Evolutionary conservation across 2,888 invertebrate species (phyloP), one percentile per base, ranked within the genome.

Genomic region (Nasonia oneida): DNA sequence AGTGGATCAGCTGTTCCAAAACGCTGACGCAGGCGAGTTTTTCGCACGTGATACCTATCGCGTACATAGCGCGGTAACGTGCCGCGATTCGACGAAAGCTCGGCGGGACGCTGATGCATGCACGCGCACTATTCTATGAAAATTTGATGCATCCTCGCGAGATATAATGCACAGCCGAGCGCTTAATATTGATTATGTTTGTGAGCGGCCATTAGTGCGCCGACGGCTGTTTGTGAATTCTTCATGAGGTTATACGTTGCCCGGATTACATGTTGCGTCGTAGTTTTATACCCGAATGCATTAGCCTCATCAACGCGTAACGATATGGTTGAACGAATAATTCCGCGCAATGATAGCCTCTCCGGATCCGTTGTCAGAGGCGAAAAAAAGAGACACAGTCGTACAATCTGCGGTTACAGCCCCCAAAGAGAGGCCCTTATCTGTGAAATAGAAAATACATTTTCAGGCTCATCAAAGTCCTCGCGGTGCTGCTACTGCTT

Each of bases 381-480:
- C 37, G 37, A 37, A 5, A 37, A 37, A 37, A 37, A 37, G 15
- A 6, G 15, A 1, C 61, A 8, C 23, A 29, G 64, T 23, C 18
- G 8, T 12, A 5, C 64, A 57, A 64, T 64, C n/a, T 23, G 23
- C 5, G 23, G n/a, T 12, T 23, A 64, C 64, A 23, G 23, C 23
- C 2, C 50, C 10, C 18, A 0, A 29, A 50, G 37, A 50, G 42
- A 74, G 5, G 23, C 29, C 29, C 75, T 77, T 77, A 77, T 77
- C 61, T 12, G 29, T 12, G 64, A 37, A 71, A 71, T 8, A 81
- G 18, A 53, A 71, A 14, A 14, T 37, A 67, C 64, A 79, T 67
- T 80, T 23, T 53, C 81, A 81, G 71, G 53, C 39, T n/a, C 73
- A 73, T 64, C 57, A 39, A 23, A 78, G 57, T 18, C 73, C 12